A percentile compares a stretch with the other conserved stretches of the same genome.
phyloP scores from a whole-genome alignment of 2,888 invertebrate genomes.

The Drosophila sordidula region DNA sequence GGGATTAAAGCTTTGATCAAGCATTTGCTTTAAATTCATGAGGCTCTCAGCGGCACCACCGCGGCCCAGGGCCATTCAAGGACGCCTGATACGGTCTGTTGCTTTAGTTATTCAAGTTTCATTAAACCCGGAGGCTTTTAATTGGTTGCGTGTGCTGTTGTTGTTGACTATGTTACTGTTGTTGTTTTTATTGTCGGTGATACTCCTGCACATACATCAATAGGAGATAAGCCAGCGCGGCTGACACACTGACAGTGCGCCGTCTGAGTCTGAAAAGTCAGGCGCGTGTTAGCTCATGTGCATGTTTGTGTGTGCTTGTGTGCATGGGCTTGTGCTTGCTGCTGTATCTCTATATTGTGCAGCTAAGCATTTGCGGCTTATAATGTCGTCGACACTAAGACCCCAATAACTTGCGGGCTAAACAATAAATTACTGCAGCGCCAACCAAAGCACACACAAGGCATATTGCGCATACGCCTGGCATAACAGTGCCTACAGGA shows the following conservation, averaged over 20 bases:
- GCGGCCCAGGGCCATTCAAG: slow-evolving; percentile 43
- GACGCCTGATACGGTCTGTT: slow-evolving; percentile 35
- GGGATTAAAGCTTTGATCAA: slow-evolving; percentile 77
- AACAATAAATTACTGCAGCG: slow-evolving; percentile 65
- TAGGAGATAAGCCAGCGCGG: slow-evolving; percentile 59
- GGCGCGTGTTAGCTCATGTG: slow-evolving; percentile 28
- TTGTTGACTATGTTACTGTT: not conserved
- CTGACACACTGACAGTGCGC: slow-evolving; percentile 61
- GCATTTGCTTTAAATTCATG: slow-evolving; percentile 74
- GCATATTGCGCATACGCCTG: slow-evolving; percentile 44
- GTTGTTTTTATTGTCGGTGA: slow-evolving; percentile 15
- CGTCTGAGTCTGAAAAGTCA: slow-evolving; percentile 48
- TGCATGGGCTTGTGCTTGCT: slow-evolving; percentile 10
- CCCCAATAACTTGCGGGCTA: slow-evolving; percentile 69
- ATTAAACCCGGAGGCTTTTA: slow-evolving; percentile 67
- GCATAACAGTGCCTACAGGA: not conserved
- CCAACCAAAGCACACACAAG: slow-evolving; percentile 37
- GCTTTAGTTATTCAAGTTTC: slow-evolving; percentile 63
- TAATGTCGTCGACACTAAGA: slow-evolving; percentile 73
- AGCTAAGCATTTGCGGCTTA: slow-evolving; percentile 53
- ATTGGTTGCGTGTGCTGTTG: slow-evolving; percentile 45
- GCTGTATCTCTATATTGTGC: slow-evolving; percentile 5
- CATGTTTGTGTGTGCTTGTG: slow-evolving; percentile 23
- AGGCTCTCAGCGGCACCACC: slow-evolving; percentile 16
- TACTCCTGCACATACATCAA: slow-evolving; percentile 59